Conservation (phyloP, 92 coral and sea anemone species). For the Hydrozoanthus gracilis region DNA sequence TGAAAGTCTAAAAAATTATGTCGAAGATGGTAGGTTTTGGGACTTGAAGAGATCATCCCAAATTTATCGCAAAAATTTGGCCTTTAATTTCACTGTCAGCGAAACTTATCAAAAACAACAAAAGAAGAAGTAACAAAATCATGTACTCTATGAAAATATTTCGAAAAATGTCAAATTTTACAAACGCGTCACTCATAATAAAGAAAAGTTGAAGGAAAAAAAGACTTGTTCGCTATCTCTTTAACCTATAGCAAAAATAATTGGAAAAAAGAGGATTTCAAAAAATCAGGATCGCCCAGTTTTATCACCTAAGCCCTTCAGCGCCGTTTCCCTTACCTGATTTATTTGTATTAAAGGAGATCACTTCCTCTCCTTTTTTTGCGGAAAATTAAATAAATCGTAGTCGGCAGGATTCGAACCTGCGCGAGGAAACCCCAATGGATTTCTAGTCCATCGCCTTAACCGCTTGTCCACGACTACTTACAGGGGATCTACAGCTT, state of each 20-base stretch:
- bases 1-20: no score
- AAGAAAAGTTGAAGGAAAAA: no score
- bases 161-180: background rate
- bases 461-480: slow-evolving; percentile 91
- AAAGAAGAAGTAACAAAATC: background rate
- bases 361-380: no score
- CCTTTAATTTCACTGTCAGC: background rate
- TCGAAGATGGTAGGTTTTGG: no score
- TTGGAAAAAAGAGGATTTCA: no score
- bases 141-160: background rate
- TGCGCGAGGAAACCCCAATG: slow-evolving; percentile 94
- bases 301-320: no score
- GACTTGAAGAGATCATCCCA: no score
- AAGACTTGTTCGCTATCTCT: no score
- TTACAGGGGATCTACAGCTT: background rate
- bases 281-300: no score
- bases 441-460: slow-evolving; percentile 95
- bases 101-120: background rate
- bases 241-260: no score
- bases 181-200: background rate
- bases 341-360: no score
- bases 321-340: no score
- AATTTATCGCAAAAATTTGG: background rate
- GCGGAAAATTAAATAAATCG: background rate
- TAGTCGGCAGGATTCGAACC: slow-evolving; percentile 95